phyloP scores from a whole-genome alignment of 2,888 invertebrate species.

The Ormyrus nitidulus region DNA sequence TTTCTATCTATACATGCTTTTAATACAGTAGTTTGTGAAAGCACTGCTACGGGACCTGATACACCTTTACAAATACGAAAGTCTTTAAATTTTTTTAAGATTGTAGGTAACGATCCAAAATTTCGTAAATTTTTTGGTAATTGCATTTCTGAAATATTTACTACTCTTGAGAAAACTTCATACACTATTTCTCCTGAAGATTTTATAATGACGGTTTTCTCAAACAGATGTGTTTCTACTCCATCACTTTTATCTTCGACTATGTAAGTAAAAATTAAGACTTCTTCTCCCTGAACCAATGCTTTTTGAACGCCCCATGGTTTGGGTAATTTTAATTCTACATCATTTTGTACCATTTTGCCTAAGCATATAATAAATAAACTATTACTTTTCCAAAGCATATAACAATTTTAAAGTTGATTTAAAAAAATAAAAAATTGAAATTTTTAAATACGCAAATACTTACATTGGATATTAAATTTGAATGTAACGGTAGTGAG shows the following conservation, averaged over 20 bases:
- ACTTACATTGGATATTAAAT: too few species aligned
- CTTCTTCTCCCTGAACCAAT: background rate
- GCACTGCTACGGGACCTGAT: background rate
- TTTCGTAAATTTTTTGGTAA: background rate
- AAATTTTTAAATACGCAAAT: too few species aligned
- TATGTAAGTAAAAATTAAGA: constrained; percentile 3
- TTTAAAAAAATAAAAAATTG: too few species aligned
- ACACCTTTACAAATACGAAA: constrained; percentile 7
- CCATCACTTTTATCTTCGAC: background rate
- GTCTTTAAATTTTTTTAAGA: constrained; percentile 20
- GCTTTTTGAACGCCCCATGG: constrained; percentile 1
- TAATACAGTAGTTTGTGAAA: background rate
- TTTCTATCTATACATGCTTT: background rate
- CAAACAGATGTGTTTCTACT: constrained; percentile 11
- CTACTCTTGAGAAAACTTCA: background rate
- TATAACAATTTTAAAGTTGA: background rate
- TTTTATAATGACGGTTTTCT: background rate
- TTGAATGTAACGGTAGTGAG: too few species aligned
- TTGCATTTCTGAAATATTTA: background rate
- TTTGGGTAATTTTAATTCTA: constrained; percentile 2
- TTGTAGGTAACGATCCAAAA: background rate
- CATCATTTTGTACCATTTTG: background rate
- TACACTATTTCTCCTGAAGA: background rate
- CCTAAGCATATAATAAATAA: background rate
- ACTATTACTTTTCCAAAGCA: background rate